Base-by-base conservation (phyloP, 2,888 invertebrate genomes). In the Ennomos quercinarius region DNA sequence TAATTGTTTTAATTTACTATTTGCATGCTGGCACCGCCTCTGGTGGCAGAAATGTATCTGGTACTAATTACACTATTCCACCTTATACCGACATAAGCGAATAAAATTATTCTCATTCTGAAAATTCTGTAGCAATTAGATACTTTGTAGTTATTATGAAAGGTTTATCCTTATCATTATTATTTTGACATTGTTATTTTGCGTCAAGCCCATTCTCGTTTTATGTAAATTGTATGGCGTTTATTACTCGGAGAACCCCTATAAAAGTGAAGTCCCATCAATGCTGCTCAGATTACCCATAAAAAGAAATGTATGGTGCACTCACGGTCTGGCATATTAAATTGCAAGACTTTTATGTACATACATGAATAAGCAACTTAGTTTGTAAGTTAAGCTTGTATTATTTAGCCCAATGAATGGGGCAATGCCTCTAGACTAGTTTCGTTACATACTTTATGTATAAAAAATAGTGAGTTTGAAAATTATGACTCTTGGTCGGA, bases 301-400 rank as follows among this genome's bases (percentile, higher is more conserved):
- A 75, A 72, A 70, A 70, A 50, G 53, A 58, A 53, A 67, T 71
- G 64, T 65, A 68, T 64, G 57, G 66, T 66, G 62, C 61, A 67
- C 63, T 67, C 66, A 60, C 44, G 47, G 46, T 53, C 44, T 37
- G 50, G 50, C 51, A 57, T 63, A 67, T 64, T 54, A 64, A 58
- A 61, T 59, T 50, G 47, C 57, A 42, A 48, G 60, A 58, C 17
- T 46, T 51, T 37, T 44, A 49, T 39, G 35, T 47, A 41, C 37
- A 17, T 51, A 37, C 17, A 35, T 27, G 51, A 41, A 42, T 35
- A 36, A 12, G 46, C 46, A 46, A 51, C 51, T 46, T 45, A 37
- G 37, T 50, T 12, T 40, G 27, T 9, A 13, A 39, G 35, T 39
- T 39, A 27, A 27, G 4, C 17, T 17, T 4, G n/a, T n/a, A 27